These are phyloP conservation scores for Phrynocephalus guinanensis DNA, from an alignment of 2,797 vertebrate genomes.

Conservation along the genomic window DNA sequence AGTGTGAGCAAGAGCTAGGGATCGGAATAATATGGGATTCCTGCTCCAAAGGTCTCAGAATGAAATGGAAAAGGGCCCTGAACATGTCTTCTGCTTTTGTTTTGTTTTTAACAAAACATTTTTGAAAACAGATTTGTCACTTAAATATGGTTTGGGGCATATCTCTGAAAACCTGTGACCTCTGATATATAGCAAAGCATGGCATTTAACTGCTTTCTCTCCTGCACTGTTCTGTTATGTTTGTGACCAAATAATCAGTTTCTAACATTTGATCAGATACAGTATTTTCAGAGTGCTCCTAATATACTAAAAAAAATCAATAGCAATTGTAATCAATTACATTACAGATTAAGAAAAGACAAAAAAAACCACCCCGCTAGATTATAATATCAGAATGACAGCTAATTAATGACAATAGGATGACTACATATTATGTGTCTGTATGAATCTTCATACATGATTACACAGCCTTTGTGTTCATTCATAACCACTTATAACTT, in stretches of 20 bases:
- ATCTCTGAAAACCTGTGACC: no score
- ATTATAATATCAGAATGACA: conserved; percentile 1
- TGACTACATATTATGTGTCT: no score
- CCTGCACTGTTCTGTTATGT: background rate
- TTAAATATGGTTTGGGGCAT: background rate
- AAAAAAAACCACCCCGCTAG: background rate
- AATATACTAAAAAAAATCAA: conserved; percentile 39
- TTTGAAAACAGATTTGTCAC: background rate
- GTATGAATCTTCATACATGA: no score
- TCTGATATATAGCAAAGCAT: background rate
- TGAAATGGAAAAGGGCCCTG: conserved; percentile 2
- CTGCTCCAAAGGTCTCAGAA: no score
- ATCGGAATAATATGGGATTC: conserved; percentile 21
- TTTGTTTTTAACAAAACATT: no score
- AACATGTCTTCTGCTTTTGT: no score
- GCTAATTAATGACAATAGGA: background rate
- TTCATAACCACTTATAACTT: no score
- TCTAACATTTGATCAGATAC: conserved; percentile 13
- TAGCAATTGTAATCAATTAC: background rate
- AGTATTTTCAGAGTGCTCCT: conserved; percentile 22
- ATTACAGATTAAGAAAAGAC: conserved; percentile 26
- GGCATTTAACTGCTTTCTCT: background rate
- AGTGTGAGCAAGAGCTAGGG: background rate
- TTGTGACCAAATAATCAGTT: conserved; percentile 39
- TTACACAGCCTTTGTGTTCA: no score